Evolutionary conservation across 1,140 invertebrate species (phyloP), one percentile per base, ranked within the genome.

Genomic region (Aradophagus sp.): DNA sequence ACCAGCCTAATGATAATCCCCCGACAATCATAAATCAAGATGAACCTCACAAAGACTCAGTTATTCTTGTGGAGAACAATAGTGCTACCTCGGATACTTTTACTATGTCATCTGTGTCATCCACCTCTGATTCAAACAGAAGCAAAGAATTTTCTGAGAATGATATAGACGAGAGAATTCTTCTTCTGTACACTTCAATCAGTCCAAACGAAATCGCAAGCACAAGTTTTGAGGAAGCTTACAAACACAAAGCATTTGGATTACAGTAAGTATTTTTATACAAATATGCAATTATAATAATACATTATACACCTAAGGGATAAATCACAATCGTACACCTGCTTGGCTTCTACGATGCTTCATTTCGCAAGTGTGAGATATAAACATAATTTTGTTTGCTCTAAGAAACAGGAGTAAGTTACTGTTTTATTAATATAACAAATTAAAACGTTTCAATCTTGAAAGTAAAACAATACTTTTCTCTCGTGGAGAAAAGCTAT

Each of bases 201-300:
- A 70, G 63, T 10, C 79, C 84, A 11, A 50, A 80, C 2, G 83
- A 84, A 12, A 81, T 65, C 32, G 87, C 31, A 80, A 86, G 61
- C 88, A 88, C 41, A 88, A 88, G 10, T 29, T n/a, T 29, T n/a
- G n/a, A n/a, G n/a, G n/a, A n/a, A n/a, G n/a, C n/a, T n/a, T n/a
- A n/a, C n/a, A n/a, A n/a, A n/a, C n/a, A n/a, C n/a, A n/a, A n/a
- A 77, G 86, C 85, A 77, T 86, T 89, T 84, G 91, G 90, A 77
- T 86, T 92, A 52, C 87, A 91, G 90, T 91, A 80, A 89, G 89
- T 42, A 29, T 29, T n/a, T n/a, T n/a, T n/a, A n/a, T n/a, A n/a
- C n/a, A n/a, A n/a, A n/a, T n/a, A n/a, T n/a, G n/a, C n/a, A n/a
- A n/a, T n/a, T n/a, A n/a, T n/a, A n/a, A n/a, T n/a, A n/a, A n/a